A percentile compares a stretch with the other conserved stretches of the same genome.
phyloP scores from a whole-genome alignment of 2,797 vertebrate species.

The Ptychadena robeensis region DNA sequence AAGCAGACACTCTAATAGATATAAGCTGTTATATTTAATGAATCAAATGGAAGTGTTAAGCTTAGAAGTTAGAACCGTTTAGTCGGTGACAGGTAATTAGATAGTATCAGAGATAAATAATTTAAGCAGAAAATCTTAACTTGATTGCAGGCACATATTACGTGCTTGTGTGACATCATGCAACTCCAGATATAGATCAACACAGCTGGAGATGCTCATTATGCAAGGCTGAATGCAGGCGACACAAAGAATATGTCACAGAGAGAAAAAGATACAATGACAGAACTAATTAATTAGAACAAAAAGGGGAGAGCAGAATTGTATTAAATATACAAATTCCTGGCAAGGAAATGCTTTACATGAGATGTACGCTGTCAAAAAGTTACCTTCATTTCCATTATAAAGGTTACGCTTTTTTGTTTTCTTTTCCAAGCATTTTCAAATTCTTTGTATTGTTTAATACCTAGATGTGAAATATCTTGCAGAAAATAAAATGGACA shows the following conservation, averaged over 20 bases:
- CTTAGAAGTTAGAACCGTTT: constrained; percentile 5
- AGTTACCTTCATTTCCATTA: background rate
- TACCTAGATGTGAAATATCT: background rate
- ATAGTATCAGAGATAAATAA: constrained; percentile 4
- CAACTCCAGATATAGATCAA: constrained; percentile 38
- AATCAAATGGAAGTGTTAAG: background rate
- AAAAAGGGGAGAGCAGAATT: constrained; percentile 21
- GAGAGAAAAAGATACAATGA: constrained; percentile 32
- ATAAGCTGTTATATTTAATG: background rate
- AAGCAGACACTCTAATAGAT: background rate
- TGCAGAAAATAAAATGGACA: too few species aligned
- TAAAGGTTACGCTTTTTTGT: background rate
- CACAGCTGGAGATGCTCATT: constrained; percentile 46
- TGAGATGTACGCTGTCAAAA: background rate
- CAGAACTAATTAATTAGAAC: constrained; percentile 45
- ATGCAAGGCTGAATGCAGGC: constrained; percentile 17
- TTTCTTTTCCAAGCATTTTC: background rate
- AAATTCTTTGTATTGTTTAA: background rate
- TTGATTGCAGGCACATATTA: constrained; percentile 14
- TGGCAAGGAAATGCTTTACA: constrained; percentile 4
- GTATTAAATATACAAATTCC: constrained; percentile 28
- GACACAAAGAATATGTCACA: constrained; percentile 34
- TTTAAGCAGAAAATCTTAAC: background rate
- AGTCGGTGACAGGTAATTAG: background rate
- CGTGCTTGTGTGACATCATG: constrained; percentile 18